Evolutionary conservation across 2,113 vertebrate genomes (phyloP).

Genomic region (Oncorhynchus nerka): DNA sequence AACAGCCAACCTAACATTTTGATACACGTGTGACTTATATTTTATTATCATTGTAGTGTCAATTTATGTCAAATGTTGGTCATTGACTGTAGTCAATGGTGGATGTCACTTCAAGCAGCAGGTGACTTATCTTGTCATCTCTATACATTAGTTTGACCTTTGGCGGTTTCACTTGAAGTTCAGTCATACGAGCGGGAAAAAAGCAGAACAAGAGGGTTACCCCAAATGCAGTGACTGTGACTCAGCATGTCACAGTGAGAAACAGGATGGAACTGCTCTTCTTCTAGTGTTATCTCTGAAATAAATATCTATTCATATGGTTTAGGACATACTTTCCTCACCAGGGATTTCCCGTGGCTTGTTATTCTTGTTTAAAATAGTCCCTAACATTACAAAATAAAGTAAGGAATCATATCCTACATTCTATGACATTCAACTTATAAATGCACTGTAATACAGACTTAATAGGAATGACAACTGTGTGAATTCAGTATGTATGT

Average conservation of each 20-base stretch:
- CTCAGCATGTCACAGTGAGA: not conserved
- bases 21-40: not conserved
- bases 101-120: not conserved
- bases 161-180: not conserved
- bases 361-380: not conserved
- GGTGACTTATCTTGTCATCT: not conserved
- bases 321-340: not conserved
- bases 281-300: constrained; percentile 15
- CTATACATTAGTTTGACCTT: constrained; percentile 1
- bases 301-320: constrained; percentile 18
- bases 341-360: not conserved
- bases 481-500: not conserved
- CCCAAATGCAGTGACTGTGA: not conserved
- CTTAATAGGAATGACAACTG: not conserved
- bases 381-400: not conserved
- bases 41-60: no score
- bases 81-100: not conserved
- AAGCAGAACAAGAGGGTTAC: constrained; percentile 5
- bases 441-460: not conserved
- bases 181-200: not conserved
- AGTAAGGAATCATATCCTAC: not conserved
- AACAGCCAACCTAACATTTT: no score
- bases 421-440: not conserved
- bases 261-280: not conserved
- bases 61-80: not conserved